Evolutionary conservation across 2,888 invertebrate species (phyloP), one percentile per base, ranked within the genome.

Genomic region (Tipula vernalis): DNA sequence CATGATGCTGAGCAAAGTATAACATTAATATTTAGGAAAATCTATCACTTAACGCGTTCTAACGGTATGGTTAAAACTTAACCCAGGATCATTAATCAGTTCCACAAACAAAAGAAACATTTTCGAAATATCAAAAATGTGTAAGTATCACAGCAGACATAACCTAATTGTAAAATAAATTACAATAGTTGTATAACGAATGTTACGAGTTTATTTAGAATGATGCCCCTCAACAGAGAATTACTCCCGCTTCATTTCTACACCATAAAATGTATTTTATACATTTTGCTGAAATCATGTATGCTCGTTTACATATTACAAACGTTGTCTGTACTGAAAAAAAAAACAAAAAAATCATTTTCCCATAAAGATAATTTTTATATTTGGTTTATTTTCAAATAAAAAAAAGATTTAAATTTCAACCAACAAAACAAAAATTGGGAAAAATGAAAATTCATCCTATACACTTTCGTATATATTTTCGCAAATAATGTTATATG

Each of bases 301-400:
- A 57, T 57, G 51, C 47, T 51, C 57, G 57, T 57, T 18, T 71
- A 12, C 10, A 28, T 71, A 71, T 28, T 71, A 8, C 28, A n/a
- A 12, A 71, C 71, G 71, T 28, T 18, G 71, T 71, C 12, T 71
- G 28, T 28, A 28, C 28, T 28, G 28, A 28, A 28, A 10, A 71
- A 71, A 18, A 51, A 15, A 51, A 42, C 39, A 51, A 15, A 71
- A 28, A 71, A 71, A 28, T 71, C 71, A 71, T 71, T 71, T 71
- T 71, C 71, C 71, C 71, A 71, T 71, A 71, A 71, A 71, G 71
- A 71, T 71, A 71, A 71, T 71, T 71, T 71, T 71, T 71, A 71
- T 71, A 71, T 71, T 71, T 28, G 71, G 71, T 71, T 71, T 71
- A 71, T 28, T 28, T 71, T 71, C 71, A 10, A 71, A 71, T 71